Conservation (phyloP, 2,888 invertebrate species). For the Schizaphis graminum region DNA sequence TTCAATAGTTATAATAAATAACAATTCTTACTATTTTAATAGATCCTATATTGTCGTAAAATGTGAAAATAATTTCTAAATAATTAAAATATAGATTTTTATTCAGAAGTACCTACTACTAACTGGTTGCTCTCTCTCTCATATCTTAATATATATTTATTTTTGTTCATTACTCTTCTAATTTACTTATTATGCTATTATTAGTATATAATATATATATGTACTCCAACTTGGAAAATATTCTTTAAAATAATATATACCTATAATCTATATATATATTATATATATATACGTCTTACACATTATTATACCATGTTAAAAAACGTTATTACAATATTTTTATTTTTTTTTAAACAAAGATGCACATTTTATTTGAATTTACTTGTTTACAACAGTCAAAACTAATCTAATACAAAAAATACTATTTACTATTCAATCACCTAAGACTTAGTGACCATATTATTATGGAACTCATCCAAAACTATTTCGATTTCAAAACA, state of each 20-base stretch:
- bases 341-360: not conserved
- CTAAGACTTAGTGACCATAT: not conserved
- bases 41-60: not conserved
- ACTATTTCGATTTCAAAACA: slow-evolving; percentile 50
- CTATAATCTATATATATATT: too few species aligned
- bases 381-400: not conserved
- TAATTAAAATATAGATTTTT: not conserved
- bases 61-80: not conserved
- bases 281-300: not conserved
- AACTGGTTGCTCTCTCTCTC: too few species aligned
- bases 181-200: not conserved
- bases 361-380: not conserved
- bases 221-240: not conserved
- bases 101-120: too few species aligned
- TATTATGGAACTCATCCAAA: slow-evolving; percentile 39
- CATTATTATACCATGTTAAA: not conserved
- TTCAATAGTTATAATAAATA: too few species aligned
- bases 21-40: too few species aligned
- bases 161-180: not conserved
- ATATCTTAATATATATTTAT: too few species aligned
- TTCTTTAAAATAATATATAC: too few species aligned
- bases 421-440: not conserved
- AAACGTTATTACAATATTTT: not conserved
- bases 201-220: not conserved
- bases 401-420: slow-evolving; percentile 9